Evolutionary conservation across 1,140 invertebrate species (phyloP).

Genomic region (Scaptomyza pallida): DNA sequence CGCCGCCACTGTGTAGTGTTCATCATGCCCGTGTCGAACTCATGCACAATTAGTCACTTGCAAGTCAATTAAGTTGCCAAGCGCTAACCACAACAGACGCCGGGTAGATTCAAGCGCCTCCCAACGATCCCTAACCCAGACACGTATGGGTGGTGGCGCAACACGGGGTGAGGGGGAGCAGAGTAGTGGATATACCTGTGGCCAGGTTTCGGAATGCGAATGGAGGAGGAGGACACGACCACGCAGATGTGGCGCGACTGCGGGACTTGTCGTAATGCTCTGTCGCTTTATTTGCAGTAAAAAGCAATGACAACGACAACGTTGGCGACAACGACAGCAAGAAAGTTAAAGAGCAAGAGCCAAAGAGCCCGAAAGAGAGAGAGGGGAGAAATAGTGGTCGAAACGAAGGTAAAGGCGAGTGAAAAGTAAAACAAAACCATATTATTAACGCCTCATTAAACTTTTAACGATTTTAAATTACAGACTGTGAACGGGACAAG

Average conservation of each 20-base stretch:
- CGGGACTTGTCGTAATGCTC: slow-evolving; percentile 45
- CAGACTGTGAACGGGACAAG: slow-evolving; percentile 64
- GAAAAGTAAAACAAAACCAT: slow-evolving; percentile 79
- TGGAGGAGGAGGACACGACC: slow-evolving; percentile 17
- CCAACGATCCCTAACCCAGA: slow-evolving; percentile 23
- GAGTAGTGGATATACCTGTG: slow-evolving; percentile 63
- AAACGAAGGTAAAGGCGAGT: slow-evolving; percentile 1
- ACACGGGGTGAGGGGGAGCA: neutral
- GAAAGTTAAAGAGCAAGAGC: slow-evolving; percentile 55
- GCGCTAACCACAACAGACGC: slow-evolving; percentile 71
- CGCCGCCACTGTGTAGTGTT: neutral
- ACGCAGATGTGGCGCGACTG: slow-evolving; percentile 21
- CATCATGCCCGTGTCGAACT: slow-evolving; percentile 62
- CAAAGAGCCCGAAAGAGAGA: neutral
- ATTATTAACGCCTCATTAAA: slow-evolving; percentile 83
- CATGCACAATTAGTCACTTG: slow-evolving; percentile 82
- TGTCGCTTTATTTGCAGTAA: slow-evolving; percentile 75
- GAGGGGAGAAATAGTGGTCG: neutral
- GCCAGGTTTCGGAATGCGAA: slow-evolving; percentile 47
- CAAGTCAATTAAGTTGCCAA: slow-evolving; percentile 78
- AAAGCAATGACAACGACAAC: slow-evolving; percentile 73
- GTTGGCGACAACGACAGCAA: slow-evolving; percentile 26
- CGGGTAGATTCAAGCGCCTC: slow-evolving; percentile 7
- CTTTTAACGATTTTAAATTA: slow-evolving; percentile 83
- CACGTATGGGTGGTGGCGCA: slow-evolving; percentile 44